Conservation (phyloP, 2,797 vertebrate genomes). For the Rhodeus uyekii region DNA sequence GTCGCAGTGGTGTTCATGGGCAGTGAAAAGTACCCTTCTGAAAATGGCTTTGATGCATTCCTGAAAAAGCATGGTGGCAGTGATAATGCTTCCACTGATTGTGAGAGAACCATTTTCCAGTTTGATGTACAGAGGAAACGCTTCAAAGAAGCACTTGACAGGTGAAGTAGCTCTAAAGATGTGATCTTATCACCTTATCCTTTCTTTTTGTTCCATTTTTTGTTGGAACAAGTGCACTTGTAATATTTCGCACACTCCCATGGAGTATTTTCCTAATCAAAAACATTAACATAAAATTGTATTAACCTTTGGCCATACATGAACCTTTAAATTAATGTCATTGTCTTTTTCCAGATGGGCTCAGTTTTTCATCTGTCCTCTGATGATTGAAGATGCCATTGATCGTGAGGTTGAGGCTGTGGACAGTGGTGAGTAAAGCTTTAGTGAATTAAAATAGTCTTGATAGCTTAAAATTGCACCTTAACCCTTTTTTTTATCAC, state of each 20-base stretch:
- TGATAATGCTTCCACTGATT: slow-evolving; percentile 95
- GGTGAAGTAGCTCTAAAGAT: slow-evolving; percentile 73
- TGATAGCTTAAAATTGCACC: not conserved
- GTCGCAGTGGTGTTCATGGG: slow-evolving; percentile 96
- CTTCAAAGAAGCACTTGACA: slow-evolving; percentile 94
- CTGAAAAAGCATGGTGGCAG: slow-evolving; percentile 95
- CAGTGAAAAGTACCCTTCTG: slow-evolving; percentile 93
- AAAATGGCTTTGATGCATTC: slow-evolving; percentile 95
- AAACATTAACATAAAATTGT: not conserved
- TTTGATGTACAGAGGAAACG: slow-evolving; percentile 94
- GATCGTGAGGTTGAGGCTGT: slow-evolving; percentile 97
- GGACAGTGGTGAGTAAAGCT: slow-evolving; percentile 87
- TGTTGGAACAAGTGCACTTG: not conserved
- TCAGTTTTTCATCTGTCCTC: slow-evolving; percentile 95
- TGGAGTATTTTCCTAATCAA: not conserved
- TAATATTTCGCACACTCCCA: not conserved
- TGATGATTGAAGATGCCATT: slow-evolving; percentile 96
- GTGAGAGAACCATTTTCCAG: slow-evolving; percentile 93
- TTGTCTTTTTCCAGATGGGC: slow-evolving; percentile 83
- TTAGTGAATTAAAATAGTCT: not conserved
- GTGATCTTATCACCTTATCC: slow-evolving; percentile 36
- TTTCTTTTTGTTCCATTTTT: slow-evolving; percentile 15
- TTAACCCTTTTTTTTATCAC: slow-evolving; percentile 34
- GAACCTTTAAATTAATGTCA: not conserved
- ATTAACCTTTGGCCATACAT: not conserved